A percentile compares a stretch with the other conserved stretches of the same genome.
Evolutionary conservation across 2,888 invertebrate species (phyloP).

Genomic region (Orthosia gracilis): DNA sequence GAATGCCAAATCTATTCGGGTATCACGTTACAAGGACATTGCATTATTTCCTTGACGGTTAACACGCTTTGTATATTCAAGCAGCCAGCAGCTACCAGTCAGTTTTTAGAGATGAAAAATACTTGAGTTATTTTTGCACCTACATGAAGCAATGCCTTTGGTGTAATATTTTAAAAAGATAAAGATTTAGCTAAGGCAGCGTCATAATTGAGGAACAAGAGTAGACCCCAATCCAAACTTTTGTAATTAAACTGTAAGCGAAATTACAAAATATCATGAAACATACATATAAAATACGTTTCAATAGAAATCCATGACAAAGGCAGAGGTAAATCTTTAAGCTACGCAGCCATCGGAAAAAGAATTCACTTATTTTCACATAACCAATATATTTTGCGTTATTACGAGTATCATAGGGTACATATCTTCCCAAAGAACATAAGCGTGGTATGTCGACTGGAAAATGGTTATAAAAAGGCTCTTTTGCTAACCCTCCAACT

Average conservation of each 20-base stretch:
- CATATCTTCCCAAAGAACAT: slow-evolving; percentile 45
- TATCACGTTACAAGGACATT: slow-evolving; percentile 39
- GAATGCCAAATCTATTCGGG: slow-evolving; percentile 53
- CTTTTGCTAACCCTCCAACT: slow-evolving; percentile 58
- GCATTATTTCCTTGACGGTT: slow-evolving; percentile 40
- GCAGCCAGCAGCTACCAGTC: neutral
- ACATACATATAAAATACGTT: too few species aligned
- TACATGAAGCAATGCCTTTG: neutral
- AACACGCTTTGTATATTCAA: slow-evolving; percentile 47
- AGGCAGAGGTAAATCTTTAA: slow-evolving; percentile 13
- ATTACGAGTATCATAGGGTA: slow-evolving; percentile 36
- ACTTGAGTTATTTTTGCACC: neutral
- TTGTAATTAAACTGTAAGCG: slow-evolving; percentile 5
- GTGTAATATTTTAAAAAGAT: neutral
- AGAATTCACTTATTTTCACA: slow-evolving; percentile 49
- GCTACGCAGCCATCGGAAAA: slow-evolving; percentile 30
- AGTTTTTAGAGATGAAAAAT: neutral
- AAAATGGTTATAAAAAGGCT: slow-evolving; percentile 65
- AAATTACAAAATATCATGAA: slow-evolving; percentile 11
- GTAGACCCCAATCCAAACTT: neutral
- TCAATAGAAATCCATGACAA: slow-evolving; percentile 18
- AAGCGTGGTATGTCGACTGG: slow-evolving; percentile 59
- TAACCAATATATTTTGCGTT: slow-evolving; percentile 53
- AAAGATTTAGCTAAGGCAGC: neutral
- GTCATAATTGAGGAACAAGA: neutral